A percentile compares a stretch with the other conserved stretches of the same genome.
Evolutionary conservation across 1,140 invertebrate species (phyloP).

Genomic region (Hyposmocoma kahamanoa): DNA sequence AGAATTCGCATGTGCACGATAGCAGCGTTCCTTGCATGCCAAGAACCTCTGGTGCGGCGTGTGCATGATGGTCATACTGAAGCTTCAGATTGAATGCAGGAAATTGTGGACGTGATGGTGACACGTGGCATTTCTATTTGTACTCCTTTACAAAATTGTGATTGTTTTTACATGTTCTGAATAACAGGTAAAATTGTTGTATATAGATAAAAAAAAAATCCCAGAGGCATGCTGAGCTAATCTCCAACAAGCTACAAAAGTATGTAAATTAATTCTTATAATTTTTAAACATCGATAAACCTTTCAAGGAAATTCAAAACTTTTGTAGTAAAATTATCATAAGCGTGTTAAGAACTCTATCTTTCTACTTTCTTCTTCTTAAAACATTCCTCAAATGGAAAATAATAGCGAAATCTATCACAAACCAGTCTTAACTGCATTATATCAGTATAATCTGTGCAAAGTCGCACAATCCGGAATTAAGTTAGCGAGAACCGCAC

Average conservation of each 20-base stretch:
- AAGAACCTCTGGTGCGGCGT: conserved; percentile 6
- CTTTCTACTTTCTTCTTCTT: background rate
- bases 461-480: no score
- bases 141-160: no score
- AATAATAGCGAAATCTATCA: background rate
- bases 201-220: background rate
- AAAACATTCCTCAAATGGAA: background rate
- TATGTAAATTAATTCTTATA: background rate
- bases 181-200: no score
- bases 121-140: no score
- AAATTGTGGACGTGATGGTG: background rate
- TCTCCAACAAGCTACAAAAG: background rate
- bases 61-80: background rate
- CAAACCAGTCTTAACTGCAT: no score
- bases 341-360: background rate
- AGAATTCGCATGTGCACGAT: conserved; percentile 26
- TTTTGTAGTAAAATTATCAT: background rate
- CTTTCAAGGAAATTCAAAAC: background rate
- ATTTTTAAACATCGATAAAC: background rate
- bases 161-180: no score
- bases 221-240: background rate
- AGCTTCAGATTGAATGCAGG: no score
- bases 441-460: no score
- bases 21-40: conserved; percentile 22
- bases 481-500: conserved; percentile 45